Conservation (phyloP, 2,888 invertebrate genomes). For the Stenotaenia linearis region DNA sequence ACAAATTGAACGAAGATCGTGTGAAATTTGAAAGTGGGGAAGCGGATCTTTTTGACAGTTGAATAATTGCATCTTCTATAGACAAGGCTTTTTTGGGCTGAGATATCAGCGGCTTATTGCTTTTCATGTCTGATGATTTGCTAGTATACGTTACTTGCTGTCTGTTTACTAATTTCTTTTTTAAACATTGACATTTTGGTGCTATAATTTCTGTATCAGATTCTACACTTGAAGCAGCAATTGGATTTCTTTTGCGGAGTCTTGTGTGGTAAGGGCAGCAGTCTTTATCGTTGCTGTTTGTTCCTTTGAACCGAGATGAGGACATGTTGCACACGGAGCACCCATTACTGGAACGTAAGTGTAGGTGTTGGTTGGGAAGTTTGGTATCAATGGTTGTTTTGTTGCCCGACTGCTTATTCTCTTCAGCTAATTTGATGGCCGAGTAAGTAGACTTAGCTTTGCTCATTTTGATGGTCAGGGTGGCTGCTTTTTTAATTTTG, state of each 20-base stretch:
- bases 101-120: not conserved
- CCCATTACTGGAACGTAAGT: not conserved
- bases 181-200: not conserved
- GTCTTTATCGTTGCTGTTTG: not conserved
- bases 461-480: not conserved
- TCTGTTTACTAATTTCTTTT: not conserved
- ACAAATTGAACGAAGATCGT: not conserved
- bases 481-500: not conserved
- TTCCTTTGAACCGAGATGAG: not conserved
- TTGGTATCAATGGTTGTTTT: not conserved
- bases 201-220: not conserved
- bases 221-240: not conserved
- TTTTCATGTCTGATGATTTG: not conserved
- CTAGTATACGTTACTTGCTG: not conserved
- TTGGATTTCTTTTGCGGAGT: not conserved
- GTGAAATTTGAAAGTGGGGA: not conserved
- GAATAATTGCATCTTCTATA: not conserved
- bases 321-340: not conserved
- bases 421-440: not conserved
- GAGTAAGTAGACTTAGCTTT: not conserved
- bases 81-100: not conserved
- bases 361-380: too few relatives aligned
- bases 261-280: not conserved
- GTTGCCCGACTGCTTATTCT: not conserved
- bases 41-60: not conserved